These are phyloP conservation scores for Tachuris rubrigastra DNA, from an alignment of 2,113 vertebrate species.

Conservation along the genomic window DNA sequence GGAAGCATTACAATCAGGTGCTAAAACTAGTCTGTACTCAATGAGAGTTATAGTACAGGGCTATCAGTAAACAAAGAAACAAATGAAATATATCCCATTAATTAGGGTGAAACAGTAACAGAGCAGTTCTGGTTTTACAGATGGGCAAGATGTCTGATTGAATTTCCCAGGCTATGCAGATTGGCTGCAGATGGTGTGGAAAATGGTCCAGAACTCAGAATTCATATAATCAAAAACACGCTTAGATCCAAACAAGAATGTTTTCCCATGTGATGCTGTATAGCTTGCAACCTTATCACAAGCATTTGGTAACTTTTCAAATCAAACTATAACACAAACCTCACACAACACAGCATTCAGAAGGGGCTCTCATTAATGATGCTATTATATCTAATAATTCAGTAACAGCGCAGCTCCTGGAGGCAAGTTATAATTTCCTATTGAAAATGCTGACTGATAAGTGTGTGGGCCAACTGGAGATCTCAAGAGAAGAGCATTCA, in stretches of 20 bases:
- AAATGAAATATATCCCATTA: slow-evolving; percentile 61
- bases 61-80: slow-evolving; percentile 47
- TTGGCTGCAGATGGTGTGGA: slow-evolving; percentile 61
- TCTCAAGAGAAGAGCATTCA: not conserved
- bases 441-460: not conserved
- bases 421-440: not conserved
- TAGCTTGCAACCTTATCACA: slow-evolving; percentile 21
- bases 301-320: slow-evolving; percentile 37
- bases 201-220: slow-evolving; percentile 57
- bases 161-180: slow-evolving; percentile 58
- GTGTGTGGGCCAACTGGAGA: not conserved
- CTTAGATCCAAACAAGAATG: slow-evolving; percentile 53
- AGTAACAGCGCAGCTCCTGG: not conserved
- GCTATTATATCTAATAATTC: slow-evolving; percentile 3
- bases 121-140: slow-evolving; percentile 58
- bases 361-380: not conserved
- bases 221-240: slow-evolving; percentile 45
- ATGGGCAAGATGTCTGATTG: slow-evolving; percentile 62
- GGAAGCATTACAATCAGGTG: not conserved
- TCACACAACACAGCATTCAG: not conserved
- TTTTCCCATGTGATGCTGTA: slow-evolving; percentile 38
- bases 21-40: not conserved
- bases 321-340: slow-evolving; percentile 45
- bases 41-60: not conserved
- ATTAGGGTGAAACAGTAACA: slow-evolving; percentile 37